phyloP scores from a whole-genome alignment of 2,113 vertebrate genomes.

The Oxyura jamaicensis region DNA sequence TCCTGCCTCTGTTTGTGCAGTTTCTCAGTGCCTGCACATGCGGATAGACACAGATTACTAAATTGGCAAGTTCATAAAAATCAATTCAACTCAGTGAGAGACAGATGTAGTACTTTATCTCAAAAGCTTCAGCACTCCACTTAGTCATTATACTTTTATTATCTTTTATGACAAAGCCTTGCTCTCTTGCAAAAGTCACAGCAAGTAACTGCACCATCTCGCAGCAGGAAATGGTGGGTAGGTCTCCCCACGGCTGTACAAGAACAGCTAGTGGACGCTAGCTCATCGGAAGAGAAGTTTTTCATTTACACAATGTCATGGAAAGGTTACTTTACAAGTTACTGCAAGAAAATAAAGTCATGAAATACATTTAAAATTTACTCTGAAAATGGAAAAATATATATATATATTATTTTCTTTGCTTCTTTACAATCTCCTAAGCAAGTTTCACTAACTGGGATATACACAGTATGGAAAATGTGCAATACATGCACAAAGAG shows the following conservation, averaged over 20 bases:
- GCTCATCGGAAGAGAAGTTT: neutral
- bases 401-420: neutral
- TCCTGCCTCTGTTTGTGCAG: neutral
- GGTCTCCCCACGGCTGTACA: constrained; percentile 22
- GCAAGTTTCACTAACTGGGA: neutral
- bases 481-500: neutral
- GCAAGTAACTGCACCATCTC: constrained; percentile 45
- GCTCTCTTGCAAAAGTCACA: constrained; percentile 36
- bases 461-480: neutral
- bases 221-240: constrained; percentile 42
- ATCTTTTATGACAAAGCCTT: constrained; percentile 27
- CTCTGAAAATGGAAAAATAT: neutral
- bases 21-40: neutral
- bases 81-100: neutral
- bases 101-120: neutral
- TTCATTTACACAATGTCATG: neutral
- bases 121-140: constrained; percentile 46
- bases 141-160: constrained; percentile 52
- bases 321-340: neutral
- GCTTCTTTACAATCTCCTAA: neutral
- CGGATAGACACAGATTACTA: neutral
- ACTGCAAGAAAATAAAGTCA: neutral
- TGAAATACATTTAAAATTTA: neutral
- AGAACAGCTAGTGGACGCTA: neutral
- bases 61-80: neutral